Percentiles rank a stretch among this genome's conserved stretches.
phyloP scores from a whole-genome alignment of 2,888 invertebrate species.

The Parasteatoda lunata region DNA sequence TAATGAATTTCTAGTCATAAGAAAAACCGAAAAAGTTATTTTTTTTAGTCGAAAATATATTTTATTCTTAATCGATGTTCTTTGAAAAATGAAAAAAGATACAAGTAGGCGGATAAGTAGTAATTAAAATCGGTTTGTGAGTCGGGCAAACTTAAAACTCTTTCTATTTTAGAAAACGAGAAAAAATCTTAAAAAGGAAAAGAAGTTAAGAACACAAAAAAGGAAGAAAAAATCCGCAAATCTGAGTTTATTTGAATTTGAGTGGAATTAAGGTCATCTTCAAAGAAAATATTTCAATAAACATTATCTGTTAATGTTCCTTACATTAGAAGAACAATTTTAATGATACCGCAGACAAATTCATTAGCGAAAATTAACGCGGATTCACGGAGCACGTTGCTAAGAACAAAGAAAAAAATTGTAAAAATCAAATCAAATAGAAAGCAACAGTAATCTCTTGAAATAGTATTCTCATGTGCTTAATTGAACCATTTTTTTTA shows the following conservation, averaged over 20 bases:
- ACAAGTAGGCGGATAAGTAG: constrained; percentile 31
- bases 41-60: not conserved
- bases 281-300: constrained; percentile 65
- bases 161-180: constrained; percentile 2
- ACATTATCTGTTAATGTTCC: constrained; percentile 66
- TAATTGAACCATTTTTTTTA: too few species aligned
- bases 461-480: constrained; percentile 38
- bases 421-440: constrained; percentile 61
- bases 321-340: constrained; percentile 63
- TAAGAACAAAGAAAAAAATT: constrained; percentile 30
- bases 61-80: not conserved
- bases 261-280: constrained; percentile 55
- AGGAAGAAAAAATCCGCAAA: constrained; percentile 37
- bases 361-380: constrained; percentile 64
- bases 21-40: too few species aligned
- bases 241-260: constrained; percentile 62
- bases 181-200: too few species aligned
- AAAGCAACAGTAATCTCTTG: constrained; percentile 52
- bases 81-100: constrained; percentile 16
- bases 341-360: constrained; percentile 62
- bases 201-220: not conserved
- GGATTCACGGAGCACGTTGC: constrained; percentile 17
- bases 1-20: too few species aligned
- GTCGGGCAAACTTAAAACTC: constrained; percentile 8
- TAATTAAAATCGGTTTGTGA: constrained; percentile 36